Evolutionary conservation across 2,888 invertebrate species (phyloP), one percentile per base, ranked within the genome.

Genomic region (Pandemis corylana): DNA sequence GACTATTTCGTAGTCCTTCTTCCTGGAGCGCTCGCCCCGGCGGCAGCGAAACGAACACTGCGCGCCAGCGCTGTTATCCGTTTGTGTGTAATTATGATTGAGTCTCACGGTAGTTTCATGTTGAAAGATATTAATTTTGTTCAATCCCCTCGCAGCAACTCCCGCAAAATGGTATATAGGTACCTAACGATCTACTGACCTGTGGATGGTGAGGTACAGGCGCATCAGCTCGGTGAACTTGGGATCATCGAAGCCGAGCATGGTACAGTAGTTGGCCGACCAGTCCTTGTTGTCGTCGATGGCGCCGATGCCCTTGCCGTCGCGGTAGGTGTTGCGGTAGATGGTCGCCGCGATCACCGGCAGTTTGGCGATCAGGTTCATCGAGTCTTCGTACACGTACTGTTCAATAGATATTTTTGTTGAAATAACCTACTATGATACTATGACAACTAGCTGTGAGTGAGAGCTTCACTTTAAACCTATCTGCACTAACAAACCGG

Each of bases 311-410:
- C 97, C 97, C 79, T 97, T 97, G 76, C 98, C 97, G 84, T 98
- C 97, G 80, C 97, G 95, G 91, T 96, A 98, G 46, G 97, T 95
- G 90, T 99, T 99, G 78, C 98, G 96, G 94, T 99, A 99, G 85
- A 99, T 99, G 15, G 98, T 97, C 15, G 99, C 98, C 0, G 99
- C 99, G 20, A 99, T 96, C 36, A 98, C 98, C 0, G 99, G 98
- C 86, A 99, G 93, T 90, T 99, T 99, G 68, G 99, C 99, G 86
- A 99, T 98, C 83, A 99, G 94, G 90, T 98, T 97, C 98, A 99
- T 98, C 15, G 98, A 95, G 91, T 99, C 99, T 91, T 99, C 98
- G 90, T 98, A 99, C 7, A 96, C 95, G 86, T 96, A 96, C 96
- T 94, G 84, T 68, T 42, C 69, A 42, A 36, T 9, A 28, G 28